phyloP scores from a whole-genome alignment of 1,140 invertebrate genomes.

The Eueides isabella region DNA sequence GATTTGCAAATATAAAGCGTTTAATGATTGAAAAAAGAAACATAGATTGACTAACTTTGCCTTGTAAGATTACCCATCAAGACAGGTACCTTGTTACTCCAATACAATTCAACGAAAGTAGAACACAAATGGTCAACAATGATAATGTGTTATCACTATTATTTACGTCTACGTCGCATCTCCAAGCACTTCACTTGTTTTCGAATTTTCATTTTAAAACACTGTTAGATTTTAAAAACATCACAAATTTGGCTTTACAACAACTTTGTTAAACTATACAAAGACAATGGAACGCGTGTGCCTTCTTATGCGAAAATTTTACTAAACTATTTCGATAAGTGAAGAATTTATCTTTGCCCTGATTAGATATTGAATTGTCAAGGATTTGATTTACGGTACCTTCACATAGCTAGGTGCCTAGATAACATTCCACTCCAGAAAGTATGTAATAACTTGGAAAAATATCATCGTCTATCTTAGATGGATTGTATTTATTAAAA shows the following conservation, averaged over 20 bases:
- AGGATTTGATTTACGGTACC: constrained; percentile 47
- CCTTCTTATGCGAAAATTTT: constrained; percentile 52
- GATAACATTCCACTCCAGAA: constrained; percentile 29
- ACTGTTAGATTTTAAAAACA: not conserved
- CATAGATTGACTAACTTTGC: constrained; percentile 24
- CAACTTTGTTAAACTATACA: not conserved
- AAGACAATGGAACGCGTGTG: constrained; percentile 34
- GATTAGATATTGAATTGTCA: constrained; percentile 74
- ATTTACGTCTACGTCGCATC: constrained; percentile 72
- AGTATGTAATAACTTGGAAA: not conserved
- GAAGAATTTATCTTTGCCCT: constrained; percentile 60
- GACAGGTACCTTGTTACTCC: constrained; percentile 57
- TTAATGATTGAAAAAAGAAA: constrained; percentile 3
- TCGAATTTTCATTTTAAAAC: constrained; percentile 22
- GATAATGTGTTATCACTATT: constrained; percentile 70
- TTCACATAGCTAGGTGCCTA: constrained; percentile 7
- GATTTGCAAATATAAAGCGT: constrained; percentile 3
- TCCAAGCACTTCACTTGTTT: constrained; percentile 43
- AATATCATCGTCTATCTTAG: not conserved
- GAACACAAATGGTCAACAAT: constrained; percentile 66
- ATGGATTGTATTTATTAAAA: not conserved
- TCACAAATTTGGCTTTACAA: constrained; percentile 11
- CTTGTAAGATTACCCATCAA: constrained; percentile 47
- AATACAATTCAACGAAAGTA: constrained; percentile 63
- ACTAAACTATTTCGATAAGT: constrained; percentile 69